Conservation (phyloP, 2,888 invertebrate genomes). For the Latrodectus elegans region DNA sequence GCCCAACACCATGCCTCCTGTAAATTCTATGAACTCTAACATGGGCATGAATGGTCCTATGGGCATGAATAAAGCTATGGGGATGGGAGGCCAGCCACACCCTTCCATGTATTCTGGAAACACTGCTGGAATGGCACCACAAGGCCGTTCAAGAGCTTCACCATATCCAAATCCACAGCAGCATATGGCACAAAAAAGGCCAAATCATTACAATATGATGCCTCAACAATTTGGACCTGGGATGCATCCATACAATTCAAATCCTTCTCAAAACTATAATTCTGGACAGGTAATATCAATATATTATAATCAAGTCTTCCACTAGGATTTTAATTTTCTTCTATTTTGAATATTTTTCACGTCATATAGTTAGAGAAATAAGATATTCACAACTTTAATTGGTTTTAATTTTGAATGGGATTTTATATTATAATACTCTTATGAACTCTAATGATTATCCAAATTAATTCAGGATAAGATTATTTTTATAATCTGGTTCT, state of each 20-base stretch:
- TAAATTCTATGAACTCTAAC: constrained; percentile 69
- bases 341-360: no score
- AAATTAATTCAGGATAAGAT: no score
- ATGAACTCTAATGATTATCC: no score
- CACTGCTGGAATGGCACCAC: constrained; percentile 59
- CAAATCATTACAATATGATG: constrained; percentile 72
- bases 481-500: no score
- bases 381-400: no score
- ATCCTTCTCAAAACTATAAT: constrained; percentile 59
- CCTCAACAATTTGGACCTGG: constrained; percentile 70
- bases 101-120: constrained; percentile 60
- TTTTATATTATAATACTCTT: no score
- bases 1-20: constrained; percentile 69
- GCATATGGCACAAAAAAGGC: constrained; percentile 74
- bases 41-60: constrained; percentile 71
- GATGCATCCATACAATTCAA: constrained; percentile 71
- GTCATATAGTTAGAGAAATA: no score
- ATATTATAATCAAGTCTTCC: no score
- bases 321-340: no score
- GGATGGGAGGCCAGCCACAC: constrained; percentile 62
- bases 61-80: constrained; percentile 70
- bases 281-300: constrained; percentile 50
- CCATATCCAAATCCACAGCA: constrained; percentile 76
- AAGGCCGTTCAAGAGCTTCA: constrained; percentile 69
- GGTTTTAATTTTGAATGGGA: no score